These are phyloP conservation scores for Mesitornis unicolor DNA, from an alignment of 2,113 vertebrate genomes.

Conservation along the genomic window DNA sequence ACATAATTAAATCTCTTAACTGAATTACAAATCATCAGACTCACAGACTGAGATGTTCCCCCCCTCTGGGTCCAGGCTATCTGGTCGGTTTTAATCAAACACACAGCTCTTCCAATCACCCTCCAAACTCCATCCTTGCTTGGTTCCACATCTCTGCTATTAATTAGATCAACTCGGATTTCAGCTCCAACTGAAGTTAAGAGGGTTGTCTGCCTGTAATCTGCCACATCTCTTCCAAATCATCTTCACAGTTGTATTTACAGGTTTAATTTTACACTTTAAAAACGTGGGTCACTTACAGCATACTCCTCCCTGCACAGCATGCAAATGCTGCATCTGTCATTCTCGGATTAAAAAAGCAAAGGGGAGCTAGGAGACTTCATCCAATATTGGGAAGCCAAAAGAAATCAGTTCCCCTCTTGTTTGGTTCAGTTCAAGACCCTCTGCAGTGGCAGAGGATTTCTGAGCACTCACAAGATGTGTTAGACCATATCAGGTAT, in stretches of 20 bases:
- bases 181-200: not conserved
- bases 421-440: not conserved
- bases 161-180: not conserved
- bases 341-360: not conserved
- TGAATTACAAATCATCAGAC: conserved; percentile 19
- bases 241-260: not conserved
- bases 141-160: not conserved
- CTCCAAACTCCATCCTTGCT: not conserved
- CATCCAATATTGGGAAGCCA: not conserved
- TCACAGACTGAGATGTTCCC: not conserved
- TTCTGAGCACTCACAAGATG: not conserved
- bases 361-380: not conserved
- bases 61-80: not conserved
- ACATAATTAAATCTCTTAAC: conserved; percentile 18
- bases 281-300: not conserved
- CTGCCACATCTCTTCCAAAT: not conserved
- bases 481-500: not conserved
- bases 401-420: not conserved
- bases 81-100: conserved; percentile 23
- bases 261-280: not conserved
- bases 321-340: not conserved
- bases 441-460: not conserved
- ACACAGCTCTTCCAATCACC: not conserved
- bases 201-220: not conserved
- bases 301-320: not conserved